Conservation (phyloP, 1,140 invertebrate species). For the Drosophila triauraria region DNA sequence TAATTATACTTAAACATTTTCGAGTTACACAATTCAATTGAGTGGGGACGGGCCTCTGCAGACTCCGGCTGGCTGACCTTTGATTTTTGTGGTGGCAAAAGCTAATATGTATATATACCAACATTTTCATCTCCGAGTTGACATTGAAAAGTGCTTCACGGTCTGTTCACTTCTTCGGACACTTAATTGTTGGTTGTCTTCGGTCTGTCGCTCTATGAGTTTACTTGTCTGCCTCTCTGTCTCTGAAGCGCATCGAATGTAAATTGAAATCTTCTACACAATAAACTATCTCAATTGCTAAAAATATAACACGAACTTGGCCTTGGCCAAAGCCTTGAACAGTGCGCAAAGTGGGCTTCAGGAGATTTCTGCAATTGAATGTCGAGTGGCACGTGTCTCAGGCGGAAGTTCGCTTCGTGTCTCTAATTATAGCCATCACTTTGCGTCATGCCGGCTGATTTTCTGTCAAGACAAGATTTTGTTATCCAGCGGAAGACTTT, state of each 20-base stretch:
- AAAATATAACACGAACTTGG: conserved; percentile 36
- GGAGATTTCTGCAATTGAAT: conserved; percentile 57
- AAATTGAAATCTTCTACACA: conserved; percentile 45
- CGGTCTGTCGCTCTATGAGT: conserved; percentile 15
- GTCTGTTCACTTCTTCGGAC: conserved; percentile 72
- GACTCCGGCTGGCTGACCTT: conserved; percentile 53
- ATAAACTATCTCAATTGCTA: conserved; percentile 29
- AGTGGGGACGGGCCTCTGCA: conserved; percentile 1
- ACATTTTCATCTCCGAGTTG: conserved; percentile 64
- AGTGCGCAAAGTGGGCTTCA: conserved; percentile 43
- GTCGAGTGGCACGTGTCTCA: conserved; percentile 63
- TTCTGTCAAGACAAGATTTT: conserved; percentile 25
- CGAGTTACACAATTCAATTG: conserved; percentile 74
- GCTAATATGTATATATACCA: conserved; percentile 22
- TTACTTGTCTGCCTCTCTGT: conserved; percentile 12
- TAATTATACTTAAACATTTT: conserved; percentile 69
- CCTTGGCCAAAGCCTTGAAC: conserved; percentile 45
- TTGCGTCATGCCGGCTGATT: conserved; percentile 25
- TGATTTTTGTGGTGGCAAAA: conserved; percentile 24
- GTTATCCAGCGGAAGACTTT: conserved; percentile 24
- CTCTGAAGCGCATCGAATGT: conserved; percentile 56
- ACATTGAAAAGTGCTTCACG: conserved; percentile 81
- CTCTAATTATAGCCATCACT: conserved; percentile 29
- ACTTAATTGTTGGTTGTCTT: conserved; percentile 67
- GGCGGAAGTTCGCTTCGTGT: conserved; percentile 52